A percentile compares a stretch with the other conserved stretches of the same genome.
phyloP scores from a whole-genome alignment of 2,797 vertebrate genomes.

The Etheostoma perlongum region DNA sequence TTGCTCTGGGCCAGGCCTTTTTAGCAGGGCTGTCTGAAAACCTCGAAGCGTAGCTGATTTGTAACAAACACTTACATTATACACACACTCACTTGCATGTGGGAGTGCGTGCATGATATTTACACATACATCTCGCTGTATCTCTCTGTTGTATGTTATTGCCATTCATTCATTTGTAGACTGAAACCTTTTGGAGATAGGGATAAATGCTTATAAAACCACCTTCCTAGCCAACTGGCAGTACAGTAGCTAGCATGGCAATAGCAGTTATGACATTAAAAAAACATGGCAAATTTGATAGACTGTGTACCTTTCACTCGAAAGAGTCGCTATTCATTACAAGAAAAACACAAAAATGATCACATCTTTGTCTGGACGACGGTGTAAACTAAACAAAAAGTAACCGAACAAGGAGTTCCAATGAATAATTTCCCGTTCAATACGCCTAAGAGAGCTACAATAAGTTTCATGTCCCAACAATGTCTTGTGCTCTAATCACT shows the following conservation, averaged over 20 bases:
- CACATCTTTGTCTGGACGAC: slow-evolving; percentile 1
- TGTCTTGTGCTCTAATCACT: not conserved
- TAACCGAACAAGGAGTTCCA: not conserved
- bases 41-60: slow-evolving; percentile 19
- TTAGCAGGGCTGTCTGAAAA: slow-evolving; percentile 35
- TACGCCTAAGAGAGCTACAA: slow-evolving; percentile 10
- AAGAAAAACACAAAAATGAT: not conserved
- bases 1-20: slow-evolving; percentile 15
- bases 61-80: slow-evolving; percentile 21
- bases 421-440: slow-evolving; percentile 11
- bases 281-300: not conserved
- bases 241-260: not conserved
- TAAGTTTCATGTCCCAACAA: not conserved
- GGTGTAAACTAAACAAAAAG: not conserved
- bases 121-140: not conserved
- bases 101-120: not conserved
- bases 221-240: not conserved
- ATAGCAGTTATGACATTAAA: not conserved
- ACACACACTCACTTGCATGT: slow-evolving; percentile 12
- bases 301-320: not conserved
- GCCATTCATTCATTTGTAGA: not conserved
- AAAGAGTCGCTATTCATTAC: not conserved
- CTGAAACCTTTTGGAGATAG: not conserved
- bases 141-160: not conserved
- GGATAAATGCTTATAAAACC: not conserved